phyloP scores from a whole-genome alignment of 2,113 vertebrate genomes.

The Pelvicachromis taeniatus region DNA sequence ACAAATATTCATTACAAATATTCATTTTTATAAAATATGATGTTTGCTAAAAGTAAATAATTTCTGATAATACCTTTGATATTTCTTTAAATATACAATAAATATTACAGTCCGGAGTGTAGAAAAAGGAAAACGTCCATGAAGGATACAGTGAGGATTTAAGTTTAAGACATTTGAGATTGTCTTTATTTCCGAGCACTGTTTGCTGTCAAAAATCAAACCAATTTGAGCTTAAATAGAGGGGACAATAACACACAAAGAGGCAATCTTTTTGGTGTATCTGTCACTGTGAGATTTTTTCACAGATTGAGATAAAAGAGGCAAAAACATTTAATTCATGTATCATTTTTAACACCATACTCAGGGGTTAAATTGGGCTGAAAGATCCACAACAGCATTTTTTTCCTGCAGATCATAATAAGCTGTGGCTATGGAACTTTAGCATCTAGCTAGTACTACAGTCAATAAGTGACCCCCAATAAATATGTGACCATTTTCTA shows the following conservation, averaged over 20 bases:
- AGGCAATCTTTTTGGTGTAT: neutral
- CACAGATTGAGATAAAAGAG: neutral
- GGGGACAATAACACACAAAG: neutral
- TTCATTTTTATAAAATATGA: no score
- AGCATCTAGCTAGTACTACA: neutral
- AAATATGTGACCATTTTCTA: neutral
- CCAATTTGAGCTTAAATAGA: neutral
- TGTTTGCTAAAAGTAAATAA: no score
- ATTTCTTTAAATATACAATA: no score
- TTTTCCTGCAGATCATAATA: neutral
- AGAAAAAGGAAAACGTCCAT: no score
- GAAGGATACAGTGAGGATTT: no score
- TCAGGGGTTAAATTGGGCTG: neutral
- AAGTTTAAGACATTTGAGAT: no score
- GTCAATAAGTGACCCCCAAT: neutral
- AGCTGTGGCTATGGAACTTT: neutral
- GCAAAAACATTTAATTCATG: neutral
- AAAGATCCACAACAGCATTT: neutral
- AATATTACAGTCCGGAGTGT: no score
- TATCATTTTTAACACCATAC: neutral
- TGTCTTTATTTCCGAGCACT: no score
- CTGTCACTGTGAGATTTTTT: neutral
- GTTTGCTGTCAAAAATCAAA: no score
- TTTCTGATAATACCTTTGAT: no score
- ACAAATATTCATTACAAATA: no score